Conservation (phyloP, 1,140 invertebrate species). For the Augochlora pura region DNA sequence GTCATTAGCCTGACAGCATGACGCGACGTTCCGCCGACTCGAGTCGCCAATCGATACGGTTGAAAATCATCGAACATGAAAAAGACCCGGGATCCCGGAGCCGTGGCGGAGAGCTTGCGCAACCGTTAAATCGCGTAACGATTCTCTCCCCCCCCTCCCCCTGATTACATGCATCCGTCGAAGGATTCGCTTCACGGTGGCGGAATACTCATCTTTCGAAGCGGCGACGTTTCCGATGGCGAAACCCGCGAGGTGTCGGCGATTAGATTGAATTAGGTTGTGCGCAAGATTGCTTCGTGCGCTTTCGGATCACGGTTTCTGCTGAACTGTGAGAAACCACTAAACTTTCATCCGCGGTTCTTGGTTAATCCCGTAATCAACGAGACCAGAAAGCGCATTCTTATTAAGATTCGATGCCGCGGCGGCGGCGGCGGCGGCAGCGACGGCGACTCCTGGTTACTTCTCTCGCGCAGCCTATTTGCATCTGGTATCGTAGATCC, state of each 20-base stretch:
- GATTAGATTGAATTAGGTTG: slow-evolving; percentile 64
- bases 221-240: slow-evolving; percentile 27
- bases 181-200: slow-evolving; percentile 37
- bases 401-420: slow-evolving; percentile 48
- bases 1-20: neutral
- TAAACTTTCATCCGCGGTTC: slow-evolving; percentile 63
- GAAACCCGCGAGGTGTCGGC: slow-evolving; percentile 55
- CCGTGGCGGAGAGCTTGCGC: slow-evolving; percentile 13
- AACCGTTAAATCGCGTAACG: slow-evolving; percentile 31
- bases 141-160: too few relatives aligned
- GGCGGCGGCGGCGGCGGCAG: too few relatives aligned
- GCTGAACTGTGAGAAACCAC: slow-evolving; percentile 66
- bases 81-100: neutral
- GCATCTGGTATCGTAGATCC: slow-evolving; percentile 27
- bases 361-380: slow-evolving; percentile 49
- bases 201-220: slow-evolving; percentile 45
- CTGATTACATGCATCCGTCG: slow-evolving; percentile 37
- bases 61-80: neutral
- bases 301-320: slow-evolving; percentile 53
- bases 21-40: neutral
- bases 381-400: slow-evolving; percentile 46
- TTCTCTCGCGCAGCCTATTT: slow-evolving; percentile 19
- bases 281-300: slow-evolving; percentile 32
- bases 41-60: neutral
- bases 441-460: neutral